Conservation (phyloP, 2,888 invertebrate genomes). For the Tenthredo distinguenda region DNA sequence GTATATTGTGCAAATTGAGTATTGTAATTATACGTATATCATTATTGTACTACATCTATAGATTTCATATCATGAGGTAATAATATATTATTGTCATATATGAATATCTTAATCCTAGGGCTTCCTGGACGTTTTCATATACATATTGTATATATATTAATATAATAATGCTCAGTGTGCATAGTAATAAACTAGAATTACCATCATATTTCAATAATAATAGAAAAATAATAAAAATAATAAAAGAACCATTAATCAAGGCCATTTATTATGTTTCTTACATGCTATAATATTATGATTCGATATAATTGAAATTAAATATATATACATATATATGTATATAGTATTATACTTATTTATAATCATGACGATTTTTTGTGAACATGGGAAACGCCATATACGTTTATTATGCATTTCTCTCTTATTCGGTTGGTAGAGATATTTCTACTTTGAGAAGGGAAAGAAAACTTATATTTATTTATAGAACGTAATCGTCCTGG, state of each 20-base stretch:
- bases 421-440: background rate
- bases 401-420: background rate
- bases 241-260: background rate
- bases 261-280: background rate
- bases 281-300: slow-evolving; percentile 22
- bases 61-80: background rate
- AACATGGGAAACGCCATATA: background rate
- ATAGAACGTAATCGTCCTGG: slow-evolving; percentile 47
- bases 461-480: background rate
- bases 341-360: slow-evolving; percentile 1
- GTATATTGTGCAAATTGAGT: slow-evolving; percentile 15
- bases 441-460: background rate
- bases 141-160: background rate
- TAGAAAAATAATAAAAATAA: background rate
- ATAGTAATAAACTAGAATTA: background rate
- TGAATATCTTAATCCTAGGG: background rate
- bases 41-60: background rate
- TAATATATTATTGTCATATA: slow-evolving; percentile 23
- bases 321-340: background rate
- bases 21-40: background rate
- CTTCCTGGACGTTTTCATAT: background rate
- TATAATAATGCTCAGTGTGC: slow-evolving; percentile 21
- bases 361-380: slow-evolving; percentile 7
- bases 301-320: slow-evolving; percentile 31
- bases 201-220: background rate